Evolutionary conservation across 2,113 vertebrate species (phyloP).

Genomic region (Mionectes macconnelli): DNA sequence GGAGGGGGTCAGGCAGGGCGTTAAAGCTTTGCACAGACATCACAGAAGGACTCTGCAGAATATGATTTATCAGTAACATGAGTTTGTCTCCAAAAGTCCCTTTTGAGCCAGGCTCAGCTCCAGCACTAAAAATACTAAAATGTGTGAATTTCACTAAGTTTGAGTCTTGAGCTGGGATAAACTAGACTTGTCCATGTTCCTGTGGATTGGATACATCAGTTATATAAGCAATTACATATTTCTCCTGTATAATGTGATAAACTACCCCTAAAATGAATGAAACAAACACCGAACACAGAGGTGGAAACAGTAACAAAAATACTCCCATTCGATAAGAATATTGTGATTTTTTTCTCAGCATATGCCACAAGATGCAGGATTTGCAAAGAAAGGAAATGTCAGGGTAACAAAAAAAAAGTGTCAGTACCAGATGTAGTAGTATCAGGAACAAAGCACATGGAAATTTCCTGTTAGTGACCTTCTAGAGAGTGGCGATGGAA

Average conservation of each 20-base stretch:
- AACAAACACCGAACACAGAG: neutral
- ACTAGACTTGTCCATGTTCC: neutral
- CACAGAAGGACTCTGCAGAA: neutral
- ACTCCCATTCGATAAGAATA: neutral
- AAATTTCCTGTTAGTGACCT: neutral
- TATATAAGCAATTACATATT: neutral
- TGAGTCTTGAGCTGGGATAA: neutral
- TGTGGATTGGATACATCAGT: neutral
- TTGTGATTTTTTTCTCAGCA: neutral
- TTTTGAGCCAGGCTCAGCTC: neutral
- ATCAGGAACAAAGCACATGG: neutral
- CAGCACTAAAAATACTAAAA: neutral
- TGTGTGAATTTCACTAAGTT: neutral
- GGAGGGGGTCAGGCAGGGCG: neutral
- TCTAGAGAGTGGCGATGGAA: neutral
- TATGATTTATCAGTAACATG: neutral
- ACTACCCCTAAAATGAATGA: neutral
- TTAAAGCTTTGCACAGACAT: neutral
- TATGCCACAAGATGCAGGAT: neutral
- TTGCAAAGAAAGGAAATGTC: constrained; percentile 23
- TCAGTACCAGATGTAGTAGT: neutral
- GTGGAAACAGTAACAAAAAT: neutral
- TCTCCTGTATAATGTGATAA: neutral
- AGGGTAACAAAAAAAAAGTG: neutral
- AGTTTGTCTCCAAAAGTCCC: neutral